Conservation (phyloP, 2,113 vertebrate genomes). For the Melospiza melodia region DNA sequence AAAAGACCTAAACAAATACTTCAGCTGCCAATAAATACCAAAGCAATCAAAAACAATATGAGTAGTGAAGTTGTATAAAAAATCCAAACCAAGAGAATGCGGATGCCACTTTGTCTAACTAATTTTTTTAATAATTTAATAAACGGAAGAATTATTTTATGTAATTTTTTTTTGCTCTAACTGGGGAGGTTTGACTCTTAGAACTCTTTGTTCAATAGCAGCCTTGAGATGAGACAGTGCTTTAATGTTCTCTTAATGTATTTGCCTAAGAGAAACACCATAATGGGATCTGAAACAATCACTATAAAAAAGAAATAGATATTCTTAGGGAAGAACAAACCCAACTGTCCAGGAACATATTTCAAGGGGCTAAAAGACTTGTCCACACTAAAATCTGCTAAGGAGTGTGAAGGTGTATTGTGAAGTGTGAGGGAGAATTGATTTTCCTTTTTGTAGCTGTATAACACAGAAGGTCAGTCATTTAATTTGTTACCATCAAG, state of each 20-base stretch:
- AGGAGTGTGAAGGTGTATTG: not conserved
- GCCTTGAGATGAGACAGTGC: not conserved
- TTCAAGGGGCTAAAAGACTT: not conserved
- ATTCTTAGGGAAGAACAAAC: not conserved
- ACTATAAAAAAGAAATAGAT: not conserved
- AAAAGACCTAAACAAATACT: constrained; percentile 35
- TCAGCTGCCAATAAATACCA: constrained; percentile 34
- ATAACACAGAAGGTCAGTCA: not conserved
- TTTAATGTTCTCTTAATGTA: not conserved
- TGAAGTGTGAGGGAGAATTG: not conserved
- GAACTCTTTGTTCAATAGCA: not conserved
- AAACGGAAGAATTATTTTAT: not conserved
- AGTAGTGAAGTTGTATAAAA: not conserved
- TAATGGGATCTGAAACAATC: not conserved
- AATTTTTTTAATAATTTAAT: not conserved
- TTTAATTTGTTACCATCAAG: not conserved
- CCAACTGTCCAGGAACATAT: not conserved
- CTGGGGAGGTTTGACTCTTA: not conserved
- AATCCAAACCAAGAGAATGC: not conserved
- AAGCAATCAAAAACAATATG: constrained; percentile 51
- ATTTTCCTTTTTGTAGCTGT: not conserved
- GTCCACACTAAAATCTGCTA: not conserved
- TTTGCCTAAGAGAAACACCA: not conserved
- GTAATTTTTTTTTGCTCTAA: not conserved
- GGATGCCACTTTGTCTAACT: not conserved